A percentile compares a stretch with the other conserved stretches of the same genome.
Conservation (phyloP, 2,113 vertebrate genomes). For the Mugil cephalus region DNA sequence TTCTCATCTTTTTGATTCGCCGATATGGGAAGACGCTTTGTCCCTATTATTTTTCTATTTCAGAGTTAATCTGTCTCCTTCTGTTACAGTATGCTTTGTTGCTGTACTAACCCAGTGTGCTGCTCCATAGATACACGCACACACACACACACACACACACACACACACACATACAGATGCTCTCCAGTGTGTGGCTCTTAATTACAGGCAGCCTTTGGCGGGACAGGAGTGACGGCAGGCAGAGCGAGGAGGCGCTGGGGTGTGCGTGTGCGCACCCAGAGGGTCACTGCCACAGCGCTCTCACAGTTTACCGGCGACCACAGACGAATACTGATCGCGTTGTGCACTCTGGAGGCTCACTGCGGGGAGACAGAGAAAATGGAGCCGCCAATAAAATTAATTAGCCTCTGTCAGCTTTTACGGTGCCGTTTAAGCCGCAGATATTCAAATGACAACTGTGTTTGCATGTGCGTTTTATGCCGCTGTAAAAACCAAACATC, state of each 20-base stretch:
- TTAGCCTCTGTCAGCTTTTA: constrained; percentile 46
- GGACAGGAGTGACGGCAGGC: constrained; percentile 51
- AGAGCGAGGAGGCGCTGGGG: constrained; percentile 42
- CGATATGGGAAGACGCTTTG: too few species aligned
- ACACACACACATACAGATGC: too few species aligned
- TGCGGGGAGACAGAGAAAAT: constrained; percentile 5
- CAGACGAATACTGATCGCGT: constrained; percentile 59
- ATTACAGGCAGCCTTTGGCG: constrained; percentile 63
- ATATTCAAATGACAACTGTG: constrained; percentile 34
- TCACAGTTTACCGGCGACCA: constrained; percentile 48
- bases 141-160: too few species aligned
- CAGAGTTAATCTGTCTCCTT: background rate
- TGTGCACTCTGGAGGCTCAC: constrained; percentile 28
- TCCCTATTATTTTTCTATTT: background rate
- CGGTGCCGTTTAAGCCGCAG: constrained; percentile 41
- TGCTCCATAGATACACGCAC: constrained; percentile 15
- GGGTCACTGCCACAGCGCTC: constrained; percentile 56
- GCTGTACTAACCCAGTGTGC: background rate
- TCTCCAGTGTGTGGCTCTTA: constrained; percentile 54
- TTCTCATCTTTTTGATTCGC: too few species aligned
- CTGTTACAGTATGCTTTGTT: background rate
- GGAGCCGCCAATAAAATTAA: constrained; percentile 51
- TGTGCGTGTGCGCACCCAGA: constrained; percentile 39
- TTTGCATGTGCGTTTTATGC: constrained; percentile 16
- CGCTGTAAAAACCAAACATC: constrained; percentile 24